Conservation (phyloP, 1,140 invertebrate species). For the Neodiprion virginianus region DNA sequence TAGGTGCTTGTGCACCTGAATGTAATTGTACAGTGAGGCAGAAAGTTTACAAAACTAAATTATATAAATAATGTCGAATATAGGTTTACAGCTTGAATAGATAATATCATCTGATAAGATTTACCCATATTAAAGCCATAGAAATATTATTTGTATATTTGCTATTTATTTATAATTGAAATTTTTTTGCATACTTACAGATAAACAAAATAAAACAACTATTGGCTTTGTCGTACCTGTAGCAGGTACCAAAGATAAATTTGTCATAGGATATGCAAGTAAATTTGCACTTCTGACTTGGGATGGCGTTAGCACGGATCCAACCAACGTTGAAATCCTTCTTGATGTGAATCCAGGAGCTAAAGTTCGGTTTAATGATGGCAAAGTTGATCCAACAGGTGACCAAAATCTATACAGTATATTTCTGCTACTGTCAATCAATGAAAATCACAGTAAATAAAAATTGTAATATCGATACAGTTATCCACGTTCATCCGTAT, state of each 20-base stretch:
- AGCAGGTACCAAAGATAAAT: constrained; percentile 32
- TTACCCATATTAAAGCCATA: no score
- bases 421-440: neutral
- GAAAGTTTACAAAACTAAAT: no score
- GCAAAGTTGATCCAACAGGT: constrained; percentile 59
- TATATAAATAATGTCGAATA: no score
- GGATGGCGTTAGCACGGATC: constrained; percentile 35
- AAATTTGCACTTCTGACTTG: constrained; percentile 31
- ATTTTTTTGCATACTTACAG: neutral
- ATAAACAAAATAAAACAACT: constrained; percentile 10
- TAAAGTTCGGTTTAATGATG: constrained; percentile 58
- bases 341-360: constrained; percentile 19
- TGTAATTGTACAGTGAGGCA: no score
- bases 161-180: no score
- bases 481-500: neutral
- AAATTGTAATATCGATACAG: neutral
- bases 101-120: no score
- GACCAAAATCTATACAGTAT: constrained; percentile 19
- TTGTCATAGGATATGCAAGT: constrained; percentile 36
- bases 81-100: no score
- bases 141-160: no score
- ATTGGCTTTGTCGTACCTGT: constrained; percentile 50
- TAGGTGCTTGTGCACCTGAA: no score
- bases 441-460: neutral
- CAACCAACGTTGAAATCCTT: constrained; percentile 16